Base-by-base conservation (phyloP, 2,113 vertebrate genomes). In the Neoarius graeffei region DNA sequence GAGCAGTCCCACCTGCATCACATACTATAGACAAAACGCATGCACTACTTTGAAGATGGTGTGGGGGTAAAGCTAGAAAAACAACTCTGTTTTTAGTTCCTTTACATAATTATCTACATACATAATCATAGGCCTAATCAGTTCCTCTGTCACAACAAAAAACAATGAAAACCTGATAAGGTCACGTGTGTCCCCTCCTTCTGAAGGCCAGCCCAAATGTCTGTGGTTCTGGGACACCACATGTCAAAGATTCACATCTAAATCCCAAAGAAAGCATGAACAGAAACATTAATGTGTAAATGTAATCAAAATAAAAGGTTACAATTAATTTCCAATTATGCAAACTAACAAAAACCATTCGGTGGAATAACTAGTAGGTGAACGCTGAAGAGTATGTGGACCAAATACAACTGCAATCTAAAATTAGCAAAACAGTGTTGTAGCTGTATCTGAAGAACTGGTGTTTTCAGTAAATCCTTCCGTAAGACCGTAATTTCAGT, bases 231-330 rank as follows among this genome's bases (percentile, higher is more conserved):
- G 25, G 10, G 73, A 79, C 20, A 52, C 50, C 2, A 15, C 25
- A 56, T 9, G 7, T 64, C 19, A 83, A 50, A 60, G 35, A 62
- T 56, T 77, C 50, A 54, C n/a, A 77, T n/a, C 50, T 4, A 35
- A 85, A 76, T 27, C 77, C 86, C 25, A 35, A 84, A 52, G 81
- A 67, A 87, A 74, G 27, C 52, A 11, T 54, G 60, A 25, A 84
- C 15, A 64, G 35, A 88, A 83, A 90, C 19, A 62, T 25, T 89
- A 30, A 5, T 15, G 42, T 84, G 74, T 64, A 90, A 81, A 88
- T 64, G 20, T 73, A 84, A 7, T 57, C 25, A 82, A 76, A 74
- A 88, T 81, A 56, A 71, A 91, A 87, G 67, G 25, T 20, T 30
- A 7, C 10, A 54, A 54, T 9, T 57, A 57, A 25, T 15, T n/a